A percentile compares a stretch with the other conserved stretches of the same genome.
phyloP scores from a whole-genome alignment of 2,797 vertebrate species.

The Sebastolobus alascanus region DNA sequence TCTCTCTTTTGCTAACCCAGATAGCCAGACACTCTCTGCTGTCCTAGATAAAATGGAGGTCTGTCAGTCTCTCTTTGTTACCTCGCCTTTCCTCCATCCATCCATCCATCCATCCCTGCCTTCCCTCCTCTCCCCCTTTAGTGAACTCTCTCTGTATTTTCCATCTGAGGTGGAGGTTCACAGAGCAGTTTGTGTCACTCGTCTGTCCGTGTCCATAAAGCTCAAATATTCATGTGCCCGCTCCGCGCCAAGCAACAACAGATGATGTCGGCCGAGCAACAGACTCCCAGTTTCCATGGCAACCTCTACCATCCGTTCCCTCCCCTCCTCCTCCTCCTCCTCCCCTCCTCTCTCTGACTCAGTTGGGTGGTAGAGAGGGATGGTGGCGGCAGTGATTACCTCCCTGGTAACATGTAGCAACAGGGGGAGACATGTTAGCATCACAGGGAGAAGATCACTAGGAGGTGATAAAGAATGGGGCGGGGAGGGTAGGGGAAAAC shows the following conservation, averaged over 20 bases:
- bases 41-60: slow-evolving; percentile 65
- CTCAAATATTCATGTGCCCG: slow-evolving; percentile 80
- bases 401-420: slow-evolving; percentile 51
- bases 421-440: slow-evolving; percentile 25
- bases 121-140: slow-evolving; percentile 7
- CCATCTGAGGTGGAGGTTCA: slow-evolving; percentile 28
- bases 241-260: slow-evolving; percentile 53
- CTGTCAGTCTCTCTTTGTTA: slow-evolving; percentile 52
- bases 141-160: slow-evolving; percentile 38
- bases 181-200: slow-evolving; percentile 37
- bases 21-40: slow-evolving; percentile 51
- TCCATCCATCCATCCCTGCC: slow-evolving; percentile 6
- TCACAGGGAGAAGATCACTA: slow-evolving; percentile 37
- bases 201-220: slow-evolving; percentile 70
- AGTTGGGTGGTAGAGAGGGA: slow-evolving; percentile 40
- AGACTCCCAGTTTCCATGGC: slow-evolving; percentile 83
- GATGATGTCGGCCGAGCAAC: slow-evolving; percentile 72
- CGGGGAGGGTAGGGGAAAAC: background rate
- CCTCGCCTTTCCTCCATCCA: slow-evolving; percentile 46
- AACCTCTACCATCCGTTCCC: slow-evolving; percentile 70
- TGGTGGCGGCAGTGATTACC: slow-evolving; percentile 37
- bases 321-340: background rate
- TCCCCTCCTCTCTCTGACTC: slow-evolving; percentile 39
- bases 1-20: slow-evolving; percentile 36
- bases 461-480: background rate